A percentile compares a stretch with the other conserved stretches of the same genome.
Evolutionary conservation across 2,797 vertebrate species (phyloP).

Genomic region (Mergus octosetaceus): DNA sequence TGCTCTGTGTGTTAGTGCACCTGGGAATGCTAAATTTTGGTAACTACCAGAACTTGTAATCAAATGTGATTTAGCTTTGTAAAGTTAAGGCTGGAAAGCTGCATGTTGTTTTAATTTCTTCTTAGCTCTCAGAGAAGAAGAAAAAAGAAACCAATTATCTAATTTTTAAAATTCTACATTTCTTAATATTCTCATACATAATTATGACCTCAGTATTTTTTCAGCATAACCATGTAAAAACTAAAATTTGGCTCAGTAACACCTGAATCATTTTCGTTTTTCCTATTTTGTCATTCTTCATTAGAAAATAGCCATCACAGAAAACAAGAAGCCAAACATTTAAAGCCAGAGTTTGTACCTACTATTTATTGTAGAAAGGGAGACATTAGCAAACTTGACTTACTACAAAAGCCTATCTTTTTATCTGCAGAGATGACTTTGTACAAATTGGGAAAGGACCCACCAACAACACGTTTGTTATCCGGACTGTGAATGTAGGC

Average conservation of each 20-base stretch:
- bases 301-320: neutral
- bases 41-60: neutral
- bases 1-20: accelerated
- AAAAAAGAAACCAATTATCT: neutral
- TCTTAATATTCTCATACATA: neutral
- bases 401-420: neutral
- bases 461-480: conserved; percentile 85
- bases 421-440: conserved; percentile 87
- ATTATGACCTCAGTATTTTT: neutral
- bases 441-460: conserved; percentile 87
- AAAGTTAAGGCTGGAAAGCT: neutral
- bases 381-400: neutral
- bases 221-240: neutral
- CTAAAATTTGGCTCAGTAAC: neutral
- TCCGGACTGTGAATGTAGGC: conserved; percentile 88
- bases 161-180: neutral
- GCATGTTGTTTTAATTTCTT: neutral
- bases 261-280: neutral
- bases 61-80: neutral
- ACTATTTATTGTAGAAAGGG: neutral
- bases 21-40: neutral
- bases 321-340: neutral
- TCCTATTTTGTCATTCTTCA: neutral
- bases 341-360: neutral
- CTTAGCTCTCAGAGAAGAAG: neutral